Base-by-base conservation (phyloP, 92 coral and sea anemone species). In the Epizoanthus fatuus region DNA sequence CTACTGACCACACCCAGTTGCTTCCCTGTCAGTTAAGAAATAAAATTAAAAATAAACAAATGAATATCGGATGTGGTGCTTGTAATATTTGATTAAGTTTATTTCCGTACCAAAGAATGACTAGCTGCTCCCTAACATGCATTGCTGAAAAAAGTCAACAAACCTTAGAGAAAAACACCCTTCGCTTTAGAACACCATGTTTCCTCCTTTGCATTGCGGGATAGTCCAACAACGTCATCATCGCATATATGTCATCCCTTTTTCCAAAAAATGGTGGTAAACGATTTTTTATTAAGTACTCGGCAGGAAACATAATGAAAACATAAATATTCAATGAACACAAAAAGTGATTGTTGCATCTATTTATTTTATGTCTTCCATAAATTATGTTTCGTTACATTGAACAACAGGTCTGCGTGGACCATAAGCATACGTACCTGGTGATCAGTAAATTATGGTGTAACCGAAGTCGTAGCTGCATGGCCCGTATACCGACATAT, bases 1-100 rank as follows among this genome's bases (percentile, higher is more conserved):
- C 86, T 53, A 86, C 73, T 2, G 83, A 79, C 90, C 90, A 86
- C 44, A 86, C 90, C 90, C 90, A 86, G 72, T 86, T 86, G 57
- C 84, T 66, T 51, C 86, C 89, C 90, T 86, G 22, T 42, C 58
- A 37, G 25, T 22, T 22, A 22, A 22, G 25, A 22, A 22, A 22
- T 22, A 22, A 22, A 22, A 22, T 22, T 22, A 22, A 22, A 22
- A 22, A 22, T 22, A 22, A 22, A 22, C 25, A 22, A 22, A 22
- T 22, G 25, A 22, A 22, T 22, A 22, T 22, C 25, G 25, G 25
- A 22, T 22, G 25, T 22, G 25, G 25, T 22, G 25, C 25, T 22
- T 22, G 25, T 22, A 22, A 22, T 22, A 22, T 22, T 22, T 22
- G 25, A 22, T 22, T 22, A 0, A 22, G 25, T 22, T 22, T 22